Evolutionary conservation across 2,113 vertebrate species (phyloP).

Genomic region (Lepisosteus osseus): DNA sequence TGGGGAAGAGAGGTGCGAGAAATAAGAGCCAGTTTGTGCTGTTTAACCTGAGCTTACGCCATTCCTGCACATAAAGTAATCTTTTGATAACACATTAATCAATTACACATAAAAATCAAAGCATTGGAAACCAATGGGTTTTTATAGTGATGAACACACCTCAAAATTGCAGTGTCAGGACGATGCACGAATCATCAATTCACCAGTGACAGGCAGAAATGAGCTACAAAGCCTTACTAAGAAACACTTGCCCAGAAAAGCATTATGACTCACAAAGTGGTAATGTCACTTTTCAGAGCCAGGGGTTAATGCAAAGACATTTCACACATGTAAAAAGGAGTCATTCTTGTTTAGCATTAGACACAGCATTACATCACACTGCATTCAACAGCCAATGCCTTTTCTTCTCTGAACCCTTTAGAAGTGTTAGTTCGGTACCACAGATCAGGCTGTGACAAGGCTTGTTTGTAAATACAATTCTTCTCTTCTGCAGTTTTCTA

Average conservation of each 20-base stretch:
- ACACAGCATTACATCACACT: not conserved
- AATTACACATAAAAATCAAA: too few relatives aligned
- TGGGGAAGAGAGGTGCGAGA: not conserved
- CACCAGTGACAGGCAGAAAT: not conserved
- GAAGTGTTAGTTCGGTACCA: not conserved
- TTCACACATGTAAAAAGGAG: not conserved
- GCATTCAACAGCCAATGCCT: not conserved
- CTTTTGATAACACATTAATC: not conserved
- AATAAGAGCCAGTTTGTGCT: not conserved
- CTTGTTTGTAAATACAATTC: too few relatives aligned
- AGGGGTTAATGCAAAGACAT: not conserved
- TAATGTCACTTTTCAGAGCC: not conserved
- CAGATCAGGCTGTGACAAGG: too few relatives aligned
- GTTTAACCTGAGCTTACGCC: not conserved
- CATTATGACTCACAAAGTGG: not conserved
- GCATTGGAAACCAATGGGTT: too few relatives aligned
- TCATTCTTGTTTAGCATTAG: not conserved
- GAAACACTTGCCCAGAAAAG: not conserved
- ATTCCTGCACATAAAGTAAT: not conserved
- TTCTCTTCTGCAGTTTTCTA: too few relatives aligned
- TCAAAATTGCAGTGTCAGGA: not conserved
- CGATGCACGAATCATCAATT: not conserved
- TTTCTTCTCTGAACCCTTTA: not conserved
- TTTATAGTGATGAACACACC: too few relatives aligned
- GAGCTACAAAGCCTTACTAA: not conserved